Evolutionary conservation across 2,888 invertebrate genomes (phyloP).

Genomic region (Criorhina ranunculi): DNA sequence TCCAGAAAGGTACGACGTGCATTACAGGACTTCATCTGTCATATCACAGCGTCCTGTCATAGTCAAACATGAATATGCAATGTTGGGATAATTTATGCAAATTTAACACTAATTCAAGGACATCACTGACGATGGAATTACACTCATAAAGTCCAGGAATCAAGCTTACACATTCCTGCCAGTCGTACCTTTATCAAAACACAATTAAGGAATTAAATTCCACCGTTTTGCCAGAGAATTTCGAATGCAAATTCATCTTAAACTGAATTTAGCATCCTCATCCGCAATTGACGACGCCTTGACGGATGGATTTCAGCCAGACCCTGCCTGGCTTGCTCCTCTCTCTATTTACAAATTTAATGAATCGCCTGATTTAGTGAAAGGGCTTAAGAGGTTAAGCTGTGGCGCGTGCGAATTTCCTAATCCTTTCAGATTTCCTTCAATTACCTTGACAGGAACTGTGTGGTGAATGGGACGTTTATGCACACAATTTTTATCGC

Average conservation of each 20-base stretch:
- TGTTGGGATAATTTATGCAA: slow-evolving; percentile 85
- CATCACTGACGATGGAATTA: slow-evolving; percentile 31
- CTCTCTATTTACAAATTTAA: slow-evolving; percentile 63
- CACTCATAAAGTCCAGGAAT: slow-evolving; percentile 33
- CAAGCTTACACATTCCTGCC: slow-evolving; percentile 44
- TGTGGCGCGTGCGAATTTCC: slow-evolving; percentile 61
- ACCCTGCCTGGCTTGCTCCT: neutral
- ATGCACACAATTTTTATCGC: slow-evolving; percentile 44
- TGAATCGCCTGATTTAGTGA: slow-evolving; percentile 55
- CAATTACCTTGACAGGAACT: slow-evolving; percentile 40
- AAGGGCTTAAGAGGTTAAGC: slow-evolving; percentile 68
- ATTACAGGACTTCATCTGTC: slow-evolving; percentile 3
- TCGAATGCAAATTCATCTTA: slow-evolving; percentile 52
- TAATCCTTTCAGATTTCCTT: slow-evolving; percentile 53
- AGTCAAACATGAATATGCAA: slow-evolving; percentile 83
- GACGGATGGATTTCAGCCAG: slow-evolving; percentile 23
- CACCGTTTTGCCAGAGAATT: slow-evolving; percentile 49
- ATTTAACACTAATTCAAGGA: slow-evolving; percentile 83
- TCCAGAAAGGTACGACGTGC: slow-evolving; percentile 3
- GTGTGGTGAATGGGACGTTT: slow-evolving; percentile 45
- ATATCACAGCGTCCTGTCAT: slow-evolving; percentile 22
- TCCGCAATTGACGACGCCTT: slow-evolving; percentile 21
- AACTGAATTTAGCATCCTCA: slow-evolving; percentile 15
- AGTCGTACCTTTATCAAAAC: slow-evolving; percentile 37
- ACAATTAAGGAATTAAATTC: slow-evolving; percentile 60